Base-by-base conservation (phyloP, 2,888 invertebrate genomes). In the Perizoma affinitatum region DNA sequence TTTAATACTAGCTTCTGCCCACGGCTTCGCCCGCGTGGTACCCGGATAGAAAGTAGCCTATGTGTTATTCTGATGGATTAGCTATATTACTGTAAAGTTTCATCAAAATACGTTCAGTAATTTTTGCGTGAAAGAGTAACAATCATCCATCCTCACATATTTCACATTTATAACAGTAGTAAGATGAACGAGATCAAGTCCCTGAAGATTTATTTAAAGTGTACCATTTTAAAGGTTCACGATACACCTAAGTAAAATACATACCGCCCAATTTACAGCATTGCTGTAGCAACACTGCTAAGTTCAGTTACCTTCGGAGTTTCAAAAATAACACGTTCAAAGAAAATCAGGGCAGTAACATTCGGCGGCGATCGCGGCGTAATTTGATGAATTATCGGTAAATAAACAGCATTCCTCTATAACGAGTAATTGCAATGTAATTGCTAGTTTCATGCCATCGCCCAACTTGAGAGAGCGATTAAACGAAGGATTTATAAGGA, bases 271-370 rank as follows among this genome's bases (percentile, higher is more conserved):
- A 44, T 22, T 34, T 35, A 35, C 22, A 45, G 45, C n/a, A 7
- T 6, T 45, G 7, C 46, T n/a, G 34, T 42, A 10, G 6, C 44
- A 22, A 44, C 7, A 22, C 44, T 22, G 44, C 44, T 44, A 22
- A 44, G 44, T 44, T 44, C 50, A 53, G 34, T 49, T 22, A 49
- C 57, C 52, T 52, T 55, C 8, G 11, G 36, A 57, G 54, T 59
- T 64, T 57, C 58, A 58, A 54, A 67, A 67, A 67, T 67, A 69
- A 62, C 68, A 63, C 61, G 68, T 69, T 61, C 58, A 59, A 64
- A 61, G 42, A 57, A 64, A 68, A 65, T 54, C 65, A 65, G 69
- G 65, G 61, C 69, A 67, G 67, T 67, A 67, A 56, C 65, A 65
- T 58, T 56, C 48, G 36, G 40, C 40, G 51, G 41, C 43, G 42